Conservation (phyloP, 2,113 vertebrate genomes). For the Halcyon senegalensis region DNA sequence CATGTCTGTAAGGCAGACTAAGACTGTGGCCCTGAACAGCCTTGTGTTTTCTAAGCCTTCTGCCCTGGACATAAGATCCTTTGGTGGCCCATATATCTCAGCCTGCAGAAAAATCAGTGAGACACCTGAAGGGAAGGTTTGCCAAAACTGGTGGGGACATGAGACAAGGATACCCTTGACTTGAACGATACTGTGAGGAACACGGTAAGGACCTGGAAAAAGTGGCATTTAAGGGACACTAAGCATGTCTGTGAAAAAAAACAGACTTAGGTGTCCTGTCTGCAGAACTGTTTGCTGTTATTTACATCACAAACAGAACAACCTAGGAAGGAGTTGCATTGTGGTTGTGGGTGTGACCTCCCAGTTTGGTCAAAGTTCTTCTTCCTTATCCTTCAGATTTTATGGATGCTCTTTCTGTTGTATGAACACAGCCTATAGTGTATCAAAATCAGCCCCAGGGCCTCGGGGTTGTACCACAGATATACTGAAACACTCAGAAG, state of each 20-base stretch:
- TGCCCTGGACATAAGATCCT: background rate
- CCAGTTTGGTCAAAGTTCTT: background rate
- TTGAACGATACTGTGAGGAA: background rate
- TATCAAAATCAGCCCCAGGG: background rate
- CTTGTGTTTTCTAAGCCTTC: background rate
- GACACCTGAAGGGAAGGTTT: background rate
- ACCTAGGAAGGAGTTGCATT: background rate
- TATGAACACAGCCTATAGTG: background rate
- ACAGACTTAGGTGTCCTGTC: background rate
- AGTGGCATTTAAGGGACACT: background rate
- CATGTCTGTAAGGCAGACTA: background rate
- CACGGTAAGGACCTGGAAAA: background rate
- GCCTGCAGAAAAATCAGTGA: background rate
- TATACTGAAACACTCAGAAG: background rate
- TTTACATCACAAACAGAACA: rapidly evolving
- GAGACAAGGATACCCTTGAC: background rate
- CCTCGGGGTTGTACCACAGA: background rate
- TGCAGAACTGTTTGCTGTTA: background rate
- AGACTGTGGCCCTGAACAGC: background rate
- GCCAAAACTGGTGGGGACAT: background rate
- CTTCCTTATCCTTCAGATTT: background rate
- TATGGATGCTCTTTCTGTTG: background rate
- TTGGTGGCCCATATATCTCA: background rate
- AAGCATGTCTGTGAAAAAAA: background rate
- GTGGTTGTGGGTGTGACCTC: background rate